Conservation (phyloP, 2,888 invertebrate species). For the Lymantria dispar region DNA sequence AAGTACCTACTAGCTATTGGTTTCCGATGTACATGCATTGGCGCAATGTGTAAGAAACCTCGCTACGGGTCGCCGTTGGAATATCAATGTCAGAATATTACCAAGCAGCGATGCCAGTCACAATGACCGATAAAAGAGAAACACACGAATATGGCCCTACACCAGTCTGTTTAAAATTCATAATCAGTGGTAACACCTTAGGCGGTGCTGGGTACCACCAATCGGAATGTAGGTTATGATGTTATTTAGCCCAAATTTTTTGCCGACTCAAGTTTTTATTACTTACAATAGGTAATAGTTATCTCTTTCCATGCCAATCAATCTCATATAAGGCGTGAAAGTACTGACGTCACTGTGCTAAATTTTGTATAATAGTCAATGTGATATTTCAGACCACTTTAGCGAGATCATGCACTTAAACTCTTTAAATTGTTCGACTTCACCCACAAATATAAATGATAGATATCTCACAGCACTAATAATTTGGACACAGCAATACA, state of each 20-base stretch:
- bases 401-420: slow-evolving; percentile 42
- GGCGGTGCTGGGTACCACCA: slow-evolving; percentile 59
- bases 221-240: slow-evolving; percentile 80
- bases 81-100: slow-evolving; percentile 77
- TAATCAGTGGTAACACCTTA: slow-evolving; percentile 58
- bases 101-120: slow-evolving; percentile 60
- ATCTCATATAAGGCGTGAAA: slow-evolving; percentile 76
- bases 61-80: slow-evolving; percentile 65
- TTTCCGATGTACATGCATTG: slow-evolving; percentile 48
- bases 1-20: slow-evolving; percentile 47
- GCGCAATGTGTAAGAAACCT: slow-evolving; percentile 63
- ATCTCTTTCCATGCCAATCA: slow-evolving; percentile 78
- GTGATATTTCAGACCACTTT: slow-evolving; percentile 45
- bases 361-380: slow-evolving; percentile 55
- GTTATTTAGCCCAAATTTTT: slow-evolving; percentile 76
- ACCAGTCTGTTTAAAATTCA: slow-evolving; percentile 72
- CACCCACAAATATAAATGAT: too few relatives aligned
- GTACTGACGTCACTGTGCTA: slow-evolving; percentile 71
- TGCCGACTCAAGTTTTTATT: slow-evolving; percentile 71
- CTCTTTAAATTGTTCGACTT: slow-evolving; percentile 31
- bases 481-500: too few relatives aligned
- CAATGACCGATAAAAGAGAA: slow-evolving; percentile 76
- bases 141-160: slow-evolving; percentile 75
- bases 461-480: too few relatives aligned
- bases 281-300: slow-evolving; percentile 61